Evolutionary conservation across 2,888 invertebrate genomes (phyloP).

Genomic region (Sisyra nigra): DNA sequence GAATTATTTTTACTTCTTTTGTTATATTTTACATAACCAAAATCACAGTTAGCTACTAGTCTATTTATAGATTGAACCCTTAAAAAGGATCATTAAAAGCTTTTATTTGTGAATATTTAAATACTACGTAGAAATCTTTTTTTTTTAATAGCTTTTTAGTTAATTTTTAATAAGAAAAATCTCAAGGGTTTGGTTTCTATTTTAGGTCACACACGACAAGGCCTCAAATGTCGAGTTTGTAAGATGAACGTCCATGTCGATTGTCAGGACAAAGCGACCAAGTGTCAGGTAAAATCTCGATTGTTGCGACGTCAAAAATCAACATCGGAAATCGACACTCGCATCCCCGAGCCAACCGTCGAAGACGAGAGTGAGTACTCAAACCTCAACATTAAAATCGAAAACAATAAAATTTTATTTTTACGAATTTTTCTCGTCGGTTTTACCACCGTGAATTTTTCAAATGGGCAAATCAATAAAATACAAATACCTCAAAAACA

Average conservation of each 20-base stretch:
- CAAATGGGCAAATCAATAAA: too few relatives aligned
- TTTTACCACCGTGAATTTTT: neutral
- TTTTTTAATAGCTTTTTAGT: too few relatives aligned
- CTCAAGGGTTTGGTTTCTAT: constrained; percentile 9
- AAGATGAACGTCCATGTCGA: constrained; percentile 84
- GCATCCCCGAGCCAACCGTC: constrained; percentile 43
- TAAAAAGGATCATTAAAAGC: too few relatives aligned
- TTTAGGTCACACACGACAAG: constrained; percentile 79
- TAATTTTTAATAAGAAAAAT: neutral
- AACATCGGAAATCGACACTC: constrained; percentile 66
- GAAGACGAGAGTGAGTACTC: constrained; percentile 67
- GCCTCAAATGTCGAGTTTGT: constrained; percentile 75
- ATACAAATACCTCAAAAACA: too few relatives aligned
- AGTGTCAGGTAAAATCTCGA: constrained; percentile 73
- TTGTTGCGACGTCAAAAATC: constrained; percentile 78
- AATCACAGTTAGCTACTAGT: too few relatives aligned
- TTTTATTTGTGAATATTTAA: too few relatives aligned
- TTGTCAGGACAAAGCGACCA: constrained; percentile 67
- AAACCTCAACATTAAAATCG: constrained; percentile 1
- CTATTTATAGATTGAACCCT: too few relatives aligned
- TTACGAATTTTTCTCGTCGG: neutral
- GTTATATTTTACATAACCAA: too few relatives aligned
- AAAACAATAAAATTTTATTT: too few relatives aligned
- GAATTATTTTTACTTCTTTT: too few relatives aligned
- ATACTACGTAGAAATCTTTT: too few relatives aligned